A percentile compares a stretch with the other conserved stretches of the same genome.
Conservation (phyloP, 2,113 vertebrate species). For the Elephas maximus region DNA sequence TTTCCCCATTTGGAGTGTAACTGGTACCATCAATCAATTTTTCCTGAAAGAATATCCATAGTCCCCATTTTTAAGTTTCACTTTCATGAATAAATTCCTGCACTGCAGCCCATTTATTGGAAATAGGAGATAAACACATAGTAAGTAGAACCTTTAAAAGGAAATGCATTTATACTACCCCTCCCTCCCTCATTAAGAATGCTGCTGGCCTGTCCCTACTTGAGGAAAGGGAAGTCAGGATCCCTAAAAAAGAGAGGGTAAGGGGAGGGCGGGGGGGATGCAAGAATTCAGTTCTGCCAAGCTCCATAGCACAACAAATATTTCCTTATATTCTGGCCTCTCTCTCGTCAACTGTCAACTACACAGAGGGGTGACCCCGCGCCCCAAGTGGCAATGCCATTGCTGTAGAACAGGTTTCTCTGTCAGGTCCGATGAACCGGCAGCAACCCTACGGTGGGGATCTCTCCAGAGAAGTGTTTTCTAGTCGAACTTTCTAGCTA, state of each 20-base stretch:
- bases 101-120: neutral
- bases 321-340: neutral
- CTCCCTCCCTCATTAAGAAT: neutral
- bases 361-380: neutral
- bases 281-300: neutral
- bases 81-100: neutral
- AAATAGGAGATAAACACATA: neutral
- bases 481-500: neutral
- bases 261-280: neutral
- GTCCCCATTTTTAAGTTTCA: neutral
- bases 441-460: neutral
- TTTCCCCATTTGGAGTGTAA: neutral
- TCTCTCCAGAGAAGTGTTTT: neutral
- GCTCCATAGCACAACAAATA: neutral
- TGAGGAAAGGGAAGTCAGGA: constrained; percentile 5
- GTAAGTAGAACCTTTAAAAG: neutral
- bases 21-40: neutral
- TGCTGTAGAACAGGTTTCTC: neutral
- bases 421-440: neutral
- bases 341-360: no score
- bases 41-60: neutral
- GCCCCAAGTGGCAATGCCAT: neutral
- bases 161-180: constrained; percentile 5
- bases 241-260: neutral
- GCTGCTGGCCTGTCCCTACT: neutral